Evolutionary conservation across 2,797 vertebrate species (phyloP).

Genomic region (Brotula barbata): DNA sequence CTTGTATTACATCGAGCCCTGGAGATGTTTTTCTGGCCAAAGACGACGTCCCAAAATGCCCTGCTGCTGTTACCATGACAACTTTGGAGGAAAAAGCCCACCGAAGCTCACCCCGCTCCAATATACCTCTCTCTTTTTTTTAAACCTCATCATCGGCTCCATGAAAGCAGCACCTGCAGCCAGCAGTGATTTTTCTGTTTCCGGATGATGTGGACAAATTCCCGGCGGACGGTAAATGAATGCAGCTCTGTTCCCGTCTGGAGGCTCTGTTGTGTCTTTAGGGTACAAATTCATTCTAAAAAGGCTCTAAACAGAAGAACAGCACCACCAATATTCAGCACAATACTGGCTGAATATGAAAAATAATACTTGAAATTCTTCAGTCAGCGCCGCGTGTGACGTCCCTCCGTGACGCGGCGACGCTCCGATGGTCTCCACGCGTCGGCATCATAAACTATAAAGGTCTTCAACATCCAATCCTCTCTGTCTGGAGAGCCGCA

Average conservation of each 20-base stretch:
- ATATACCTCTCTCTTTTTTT: slow-evolving; percentile 33
- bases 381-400: too few relatives aligned
- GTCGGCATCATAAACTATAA: too few relatives aligned
- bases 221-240: slow-evolving; percentile 16
- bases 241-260: background rate
- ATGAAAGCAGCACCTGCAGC: slow-evolving; percentile 63
- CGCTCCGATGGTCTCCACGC: too few relatives aligned
- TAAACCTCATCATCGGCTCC: slow-evolving; percentile 55
- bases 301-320: background rate
- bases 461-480: too few relatives aligned
- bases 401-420: too few relatives aligned
- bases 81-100: slow-evolving; percentile 43
- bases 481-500: too few relatives aligned
- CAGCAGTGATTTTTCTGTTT: slow-evolving; percentile 36
- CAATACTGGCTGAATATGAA: too few relatives aligned
- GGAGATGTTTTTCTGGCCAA: slow-evolving; percentile 59
- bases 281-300: slow-evolving; percentile 1
- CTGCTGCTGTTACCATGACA: slow-evolving; percentile 76
- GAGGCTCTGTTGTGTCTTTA: too few relatives aligned
- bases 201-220: slow-evolving; percentile 1
- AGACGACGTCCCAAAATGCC: slow-evolving; percentile 64
- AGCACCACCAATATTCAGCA: slow-evolving; percentile 12
- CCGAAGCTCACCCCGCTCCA: slow-evolving; percentile 35
- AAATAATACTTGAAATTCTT: too few relatives aligned
- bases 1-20: slow-evolving; percentile 43